Evolutionary conservation across 1,140 invertebrate genomes (phyloP), one percentile per base, ranked within the genome.

Genomic region (Berghia stephanieae): DNA sequence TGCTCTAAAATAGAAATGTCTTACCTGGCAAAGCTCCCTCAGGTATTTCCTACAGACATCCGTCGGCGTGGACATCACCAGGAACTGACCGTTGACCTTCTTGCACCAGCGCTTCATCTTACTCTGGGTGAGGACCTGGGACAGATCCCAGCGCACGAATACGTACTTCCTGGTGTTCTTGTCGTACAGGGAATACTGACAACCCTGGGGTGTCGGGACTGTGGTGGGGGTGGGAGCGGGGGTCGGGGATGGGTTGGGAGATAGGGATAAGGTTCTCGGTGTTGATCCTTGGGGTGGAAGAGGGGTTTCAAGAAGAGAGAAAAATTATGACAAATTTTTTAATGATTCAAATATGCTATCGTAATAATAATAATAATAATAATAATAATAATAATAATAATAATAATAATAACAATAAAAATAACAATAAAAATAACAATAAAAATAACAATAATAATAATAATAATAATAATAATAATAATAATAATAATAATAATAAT

Each of bases 121-220:
- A 46, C 78, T 78, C 66, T 79, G 68, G 16, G 72, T 77, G 18
- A 81, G 44, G 34, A 81, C 44, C n/a, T 73, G 77, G 3, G 75
- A 71, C 0, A 81, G 52, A 34, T 74, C 76, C 74, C 78, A 81
- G 24, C 72, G 31, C 13, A 57, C 63, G 63, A 78, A 70, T 2
- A 81, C 78, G 40, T 71, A 78, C 76, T 81, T 81, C 70, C 70
- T 68, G 10, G 76, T 71, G 34, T 78, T 79, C 13, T 71, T 71
- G 68, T 81, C 80, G 60, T 57, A 81, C 43, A 81, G 72, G 3
- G 78, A 79, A 55, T 79, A 81, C 4, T 42, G 63, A 68, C 80
- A 81, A 13, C 27, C 18, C 18, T 63, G 52, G 16, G 55, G 52
- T 16, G 34, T 63, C n/a, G 72, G 55, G 24, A 31, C 43, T 24